A percentile compares a stretch with the other conserved stretches of the same genome.
These are phyloP conservation scores for Dromaius novaehollandiae DNA, from an alignment of 2,113 vertebrate genomes.

Conservation along the genomic window DNA sequence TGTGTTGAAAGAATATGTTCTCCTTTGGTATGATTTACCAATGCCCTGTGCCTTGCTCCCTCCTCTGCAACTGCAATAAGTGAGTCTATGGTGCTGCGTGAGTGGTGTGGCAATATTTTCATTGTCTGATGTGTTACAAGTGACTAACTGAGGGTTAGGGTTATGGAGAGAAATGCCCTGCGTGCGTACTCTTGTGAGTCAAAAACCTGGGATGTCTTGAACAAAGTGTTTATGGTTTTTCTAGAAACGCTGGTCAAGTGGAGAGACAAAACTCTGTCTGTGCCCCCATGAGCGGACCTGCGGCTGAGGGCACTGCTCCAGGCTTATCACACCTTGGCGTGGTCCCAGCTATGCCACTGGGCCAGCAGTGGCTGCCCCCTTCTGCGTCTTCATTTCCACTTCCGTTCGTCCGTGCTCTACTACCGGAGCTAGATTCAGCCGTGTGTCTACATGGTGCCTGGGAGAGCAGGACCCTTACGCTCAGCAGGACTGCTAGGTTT, in stretches of 20 bases:
- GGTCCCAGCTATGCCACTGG: neutral
- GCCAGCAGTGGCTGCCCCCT: neutral
- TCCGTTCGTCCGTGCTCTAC: neutral
- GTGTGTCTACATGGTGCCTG: neutral
- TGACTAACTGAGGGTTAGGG: neutral
- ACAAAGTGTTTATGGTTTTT: neutral
- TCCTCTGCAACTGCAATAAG: neutral
- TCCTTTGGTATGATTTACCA: neutral
- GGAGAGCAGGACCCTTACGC: neutral
- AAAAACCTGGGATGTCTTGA: neutral
- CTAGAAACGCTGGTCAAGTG: neutral
- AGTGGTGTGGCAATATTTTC: neutral
- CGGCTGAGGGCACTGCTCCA: neutral
- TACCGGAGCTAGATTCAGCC: neutral
- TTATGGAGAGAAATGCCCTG: neutral
- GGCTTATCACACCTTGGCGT: neutral
- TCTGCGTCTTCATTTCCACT: neutral
- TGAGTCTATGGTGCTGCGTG: neutral
- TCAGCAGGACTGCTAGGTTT: neutral
- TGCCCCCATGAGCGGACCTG: neutral
- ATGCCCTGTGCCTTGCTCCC: neutral
- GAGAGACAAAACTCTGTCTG: neutral
- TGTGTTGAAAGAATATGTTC: neutral
- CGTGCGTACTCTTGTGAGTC: neutral
- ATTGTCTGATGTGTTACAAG: neutral